Conservation (phyloP, 2,888 invertebrate species). For the Orchestes rusci region DNA sequence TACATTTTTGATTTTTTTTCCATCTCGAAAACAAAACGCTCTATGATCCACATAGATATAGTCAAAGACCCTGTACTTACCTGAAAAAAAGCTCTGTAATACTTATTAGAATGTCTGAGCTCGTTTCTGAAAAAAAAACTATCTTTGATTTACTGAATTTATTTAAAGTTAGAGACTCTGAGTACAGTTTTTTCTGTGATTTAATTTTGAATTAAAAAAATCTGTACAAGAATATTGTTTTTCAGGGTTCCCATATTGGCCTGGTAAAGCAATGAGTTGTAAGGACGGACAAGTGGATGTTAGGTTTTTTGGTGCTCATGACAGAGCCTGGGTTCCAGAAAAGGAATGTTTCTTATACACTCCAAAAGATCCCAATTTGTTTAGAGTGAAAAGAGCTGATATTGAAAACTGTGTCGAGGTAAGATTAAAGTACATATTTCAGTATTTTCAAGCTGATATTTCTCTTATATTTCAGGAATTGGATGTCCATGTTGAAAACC, state of each 20-base stretch:
- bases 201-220: no score
- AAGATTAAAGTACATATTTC: slow-evolving; percentile 15
- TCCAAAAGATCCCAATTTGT: slow-evolving; percentile 61
- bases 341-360: slow-evolving; percentile 81
- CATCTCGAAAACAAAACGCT: no score
- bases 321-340: slow-evolving; percentile 82
- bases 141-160: no score
- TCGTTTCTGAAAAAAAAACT: no score
- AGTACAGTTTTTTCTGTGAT: no score
- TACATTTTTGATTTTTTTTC: no score
- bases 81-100: no score
- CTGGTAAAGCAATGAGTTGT: slow-evolving; percentile 80
- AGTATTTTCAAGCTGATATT: background rate
- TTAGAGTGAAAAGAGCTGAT: slow-evolving; percentile 53
- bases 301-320: slow-evolving; percentile 92
- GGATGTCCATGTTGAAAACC: slow-evolving; percentile 65
- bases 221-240: slow-evolving; percentile 9
- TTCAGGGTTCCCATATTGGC: slow-evolving; percentile 90
- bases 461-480: slow-evolving; percentile 53
- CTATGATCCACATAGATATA: no score
- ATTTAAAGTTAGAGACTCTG: no score
- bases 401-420: slow-evolving; percentile 57
- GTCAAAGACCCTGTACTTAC: no score
- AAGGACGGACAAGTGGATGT: slow-evolving; percentile 71
- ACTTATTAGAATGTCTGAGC: no score